phyloP scores from a whole-genome alignment of 2,113 vertebrate genomes.

The Verasper variegatus region DNA sequence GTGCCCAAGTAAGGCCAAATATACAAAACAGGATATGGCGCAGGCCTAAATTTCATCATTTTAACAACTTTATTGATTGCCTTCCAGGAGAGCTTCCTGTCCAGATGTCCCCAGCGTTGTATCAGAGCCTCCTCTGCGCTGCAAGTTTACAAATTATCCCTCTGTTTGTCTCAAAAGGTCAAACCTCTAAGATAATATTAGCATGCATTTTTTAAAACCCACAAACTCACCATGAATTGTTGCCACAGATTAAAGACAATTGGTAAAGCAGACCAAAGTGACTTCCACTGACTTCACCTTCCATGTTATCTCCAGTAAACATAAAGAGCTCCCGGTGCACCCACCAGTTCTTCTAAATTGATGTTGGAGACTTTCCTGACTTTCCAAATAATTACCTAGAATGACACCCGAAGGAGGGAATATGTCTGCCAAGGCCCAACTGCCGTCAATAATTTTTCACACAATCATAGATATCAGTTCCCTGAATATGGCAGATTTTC shows the following conservation, averaged over 20 bases:
- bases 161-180: neutral
- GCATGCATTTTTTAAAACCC: neutral
- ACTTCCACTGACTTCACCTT: conserved; percentile 4
- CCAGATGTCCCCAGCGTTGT: neutral
- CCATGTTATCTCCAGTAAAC: neutral
- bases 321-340: too few relatives aligned
- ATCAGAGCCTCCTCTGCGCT: neutral
- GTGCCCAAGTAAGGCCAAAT: neutral
- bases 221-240: neutral
- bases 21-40: neutral
- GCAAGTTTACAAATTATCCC: neutral
- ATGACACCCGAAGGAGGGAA: too few relatives aligned
- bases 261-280: neutral
- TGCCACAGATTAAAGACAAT: neutral
- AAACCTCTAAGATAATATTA: neutral
- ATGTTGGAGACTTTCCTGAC: too few relatives aligned
- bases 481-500: too few relatives aligned
- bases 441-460: too few relatives aligned
- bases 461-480: too few relatives aligned
- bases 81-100: neutral
- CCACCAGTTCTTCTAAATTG: too few relatives aligned
- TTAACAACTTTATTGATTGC: neutral
- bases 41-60: neutral
- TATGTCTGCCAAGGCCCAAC: too few relatives aligned
- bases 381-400: too few relatives aligned